Conservation (phyloP, 1,140 invertebrate species). For the Lepidurus couesii region DNA sequence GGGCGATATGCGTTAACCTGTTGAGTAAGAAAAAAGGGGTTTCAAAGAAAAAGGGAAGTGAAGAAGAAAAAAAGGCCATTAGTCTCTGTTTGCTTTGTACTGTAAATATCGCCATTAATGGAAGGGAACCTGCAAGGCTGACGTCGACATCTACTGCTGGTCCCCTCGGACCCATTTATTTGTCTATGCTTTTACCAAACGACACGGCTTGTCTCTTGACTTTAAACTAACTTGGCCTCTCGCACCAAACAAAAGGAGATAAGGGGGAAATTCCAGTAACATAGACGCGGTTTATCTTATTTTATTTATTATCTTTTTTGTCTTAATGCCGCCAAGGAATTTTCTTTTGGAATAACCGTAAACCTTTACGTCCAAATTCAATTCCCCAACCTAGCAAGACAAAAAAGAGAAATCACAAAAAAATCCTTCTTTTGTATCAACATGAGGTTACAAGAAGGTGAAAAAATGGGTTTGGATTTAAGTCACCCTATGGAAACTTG, state of each 20-base stretch:
- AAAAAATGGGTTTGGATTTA: too few species aligned
- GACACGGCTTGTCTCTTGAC: constrained; percentile 2
- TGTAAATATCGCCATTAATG: constrained; percentile 15
- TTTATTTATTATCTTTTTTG: too few species aligned
- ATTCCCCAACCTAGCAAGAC: too few species aligned
- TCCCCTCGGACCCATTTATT: constrained; percentile 16
- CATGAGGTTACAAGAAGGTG: too few species aligned
- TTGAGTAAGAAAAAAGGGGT: background rate
- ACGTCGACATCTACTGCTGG: background rate
- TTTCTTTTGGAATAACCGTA: too few species aligned
- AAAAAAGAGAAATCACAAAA: too few species aligned
- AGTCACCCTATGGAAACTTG: too few species aligned
- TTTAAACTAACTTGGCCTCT: background rate
- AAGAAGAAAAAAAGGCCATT: background rate
- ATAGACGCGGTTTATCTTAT: too few species aligned
- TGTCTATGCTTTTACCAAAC: constrained; percentile 15
- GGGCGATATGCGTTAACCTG: background rate
- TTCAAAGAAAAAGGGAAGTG: background rate
- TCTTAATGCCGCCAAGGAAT: too few species aligned
- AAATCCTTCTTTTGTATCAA: too few species aligned
- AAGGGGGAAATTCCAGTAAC: too few species aligned
- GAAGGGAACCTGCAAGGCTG: background rate
- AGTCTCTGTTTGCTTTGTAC: background rate
- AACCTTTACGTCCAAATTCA: too few species aligned
- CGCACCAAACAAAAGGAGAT: background rate